Evolutionary conservation across 2,113 vertebrate genomes (phyloP), one percentile per base, ranked within the genome.

Genomic region (Cephalopterus ornatus): DNA sequence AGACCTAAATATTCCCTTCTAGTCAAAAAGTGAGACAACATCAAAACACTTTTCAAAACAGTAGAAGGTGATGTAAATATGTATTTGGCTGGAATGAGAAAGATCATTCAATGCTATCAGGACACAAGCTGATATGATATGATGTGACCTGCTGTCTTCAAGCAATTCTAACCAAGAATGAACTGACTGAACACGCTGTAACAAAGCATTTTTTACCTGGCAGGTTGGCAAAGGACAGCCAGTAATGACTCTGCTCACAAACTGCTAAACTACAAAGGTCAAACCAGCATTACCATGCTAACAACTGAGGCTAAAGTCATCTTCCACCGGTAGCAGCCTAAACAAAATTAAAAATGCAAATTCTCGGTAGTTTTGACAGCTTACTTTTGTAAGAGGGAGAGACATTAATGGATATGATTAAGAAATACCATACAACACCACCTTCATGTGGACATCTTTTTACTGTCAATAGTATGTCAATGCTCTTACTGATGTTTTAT

Each of bases 171-270:
- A 41, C 76, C 53, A 73, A 76, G 53, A 85, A 75, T 3, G 1
- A 83, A 83, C 27, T 55, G 41, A 79, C 11, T 55, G 22, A 61
- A 65, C 14, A n/a, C 0, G 1, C n/a, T 86, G 72, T 33, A 92
- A 80, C 14, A 49, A 88, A 49, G 37, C 47, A 42, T 41, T 68
- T 88, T 58, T 83, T 65, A 71, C 26, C 59, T 5, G 0, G 46
- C 37, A 62, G 42, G 39, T 1, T 44, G 53, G 47, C 47, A 71
- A 85, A 70, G 22, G 46, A 33, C 67, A 84, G 62, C 13, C 56
- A 46, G 32, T 37, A 71, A 65, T 1, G 14, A 39, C 5, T 11
- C 9, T 1, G 32, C 37, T 85, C 37, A 44, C 0, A 0, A 39
- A 12, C 26, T 50, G 61, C 49, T 76, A 17, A 12, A 27, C 49